Base-by-base conservation (phyloP, 2,888 invertebrate genomes). In the Pterobdella sp. region DNA sequence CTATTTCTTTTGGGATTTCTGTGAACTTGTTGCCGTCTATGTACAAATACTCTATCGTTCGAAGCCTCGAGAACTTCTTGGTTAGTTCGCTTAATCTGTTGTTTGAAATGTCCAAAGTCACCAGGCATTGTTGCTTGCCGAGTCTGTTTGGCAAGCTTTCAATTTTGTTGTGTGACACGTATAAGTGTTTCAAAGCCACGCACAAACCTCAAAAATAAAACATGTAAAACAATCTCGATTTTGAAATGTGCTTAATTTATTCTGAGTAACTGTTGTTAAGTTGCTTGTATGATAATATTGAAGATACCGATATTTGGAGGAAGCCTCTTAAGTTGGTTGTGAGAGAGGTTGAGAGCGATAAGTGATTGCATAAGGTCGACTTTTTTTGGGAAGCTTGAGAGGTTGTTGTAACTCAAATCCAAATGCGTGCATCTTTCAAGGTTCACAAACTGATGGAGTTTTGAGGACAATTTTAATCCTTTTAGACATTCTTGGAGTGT, bases 331-430 rank as follows among this genome's bases (percentile, higher is more conserved):
- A 74, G 60, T 26, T 32, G 35, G 75, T 83, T 83, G 49, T 78
- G 76, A 4, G 81, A 80, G 1, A 82, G 74, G 72, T 82, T 79
- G 1, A 83, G 74, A 0, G 77, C 76, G 10, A 78, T 76, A n/a
- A 83, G 77, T 18, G 79, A 76, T 73, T 80, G 79, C 80, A 82
- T 80, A 14, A 79, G 77, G 32, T 78, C 78, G 3, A 83, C 79
- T 52, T 81, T 79, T 0, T 79, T 79, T 1, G 82, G 82, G 14
- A 83, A 76, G 0, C 79, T 78, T 35, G 80, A 80, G 0, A 83
- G 78, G 29, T 77, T 74, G 76, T 83, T 83, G 70, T 77, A 75
- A 2, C 80, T 77, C 0, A 82, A 73, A 71, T 81, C 75, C 31
- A 82, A 76, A 22, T 78, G 77, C 74, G 81, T 77, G 52, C 76